Base-by-base conservation (phyloP, 2,113 vertebrate genomes). In the Pungitius pungitius region DNA sequence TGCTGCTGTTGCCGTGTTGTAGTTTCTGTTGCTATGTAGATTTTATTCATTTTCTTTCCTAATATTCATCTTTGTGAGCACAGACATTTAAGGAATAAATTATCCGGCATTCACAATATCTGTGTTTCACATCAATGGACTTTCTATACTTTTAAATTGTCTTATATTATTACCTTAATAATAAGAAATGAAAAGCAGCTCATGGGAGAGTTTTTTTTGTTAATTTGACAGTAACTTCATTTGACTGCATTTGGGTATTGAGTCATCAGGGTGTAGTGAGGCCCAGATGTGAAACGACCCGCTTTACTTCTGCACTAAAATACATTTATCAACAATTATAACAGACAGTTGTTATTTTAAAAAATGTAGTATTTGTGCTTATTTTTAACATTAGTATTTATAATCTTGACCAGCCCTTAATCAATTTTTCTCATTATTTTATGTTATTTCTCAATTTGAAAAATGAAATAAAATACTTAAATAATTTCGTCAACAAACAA, bases 301-400 rank as follows among this genome's bases (percentile, higher is more conserved):
- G 30, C 69, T 78, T 85, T 73, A 77, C 66, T 65, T 73, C 22
- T 55, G 52, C 2, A 71, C 75, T 81, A 75, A 84, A 83, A 71
- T 26, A 8, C 13, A 62, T 47, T 33, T 74, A 12, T 26, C 13
- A 72, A 54, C 51, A 68, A 71, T 73, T 76, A 22, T 9, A 47
- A 2, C 60, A 78, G 11, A 58, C 26, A 24, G 20, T 18, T 66
- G 18, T 63, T n/a, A n/a, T 22, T 58, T 15, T 66, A 7, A 1
- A 58, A 47, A 20, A 49, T 57, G 62, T 82, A 4, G 51, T 15
- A 49, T 67, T 45, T 49, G 11, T 45, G 9, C 27, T 35, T 18
- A 22, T 39, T 79, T 77, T 51, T 61, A 6, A 52, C 43, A 62
- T 49, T 2, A 37, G 4, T 39, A 22, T 17, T 69, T 67, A 7